Evolutionary conservation across 2,113 vertebrate genomes (phyloP).

Genomic region (Chitala chitala): DNA sequence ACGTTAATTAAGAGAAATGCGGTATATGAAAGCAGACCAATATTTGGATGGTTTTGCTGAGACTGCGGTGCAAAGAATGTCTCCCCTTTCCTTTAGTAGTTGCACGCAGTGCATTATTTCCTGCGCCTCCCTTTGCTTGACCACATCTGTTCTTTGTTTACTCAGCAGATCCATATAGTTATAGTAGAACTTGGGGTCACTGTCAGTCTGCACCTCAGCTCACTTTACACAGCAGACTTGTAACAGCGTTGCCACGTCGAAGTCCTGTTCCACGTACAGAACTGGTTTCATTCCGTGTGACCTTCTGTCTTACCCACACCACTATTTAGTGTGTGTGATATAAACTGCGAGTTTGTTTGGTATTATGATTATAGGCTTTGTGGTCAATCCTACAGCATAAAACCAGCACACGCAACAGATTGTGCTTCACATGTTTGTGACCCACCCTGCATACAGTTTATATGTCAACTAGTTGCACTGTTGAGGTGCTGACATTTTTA

Average conservation of each 20-base stretch:
- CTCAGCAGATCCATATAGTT: not conserved
- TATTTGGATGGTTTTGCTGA: no score
- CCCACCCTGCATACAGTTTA: not conserved
- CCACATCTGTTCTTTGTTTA: not conserved
- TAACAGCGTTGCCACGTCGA: not conserved
- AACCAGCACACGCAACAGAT: not conserved
- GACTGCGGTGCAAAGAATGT: no score
- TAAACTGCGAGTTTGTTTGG: constrained; percentile 2
- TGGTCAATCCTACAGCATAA: not conserved
- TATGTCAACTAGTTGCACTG: no score
- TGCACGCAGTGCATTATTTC: not conserved
- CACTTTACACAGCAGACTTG: not conserved
- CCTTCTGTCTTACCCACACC: not conserved
- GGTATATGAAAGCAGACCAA: no score
- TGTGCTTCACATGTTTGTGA: not conserved
- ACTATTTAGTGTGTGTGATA: not conserved
- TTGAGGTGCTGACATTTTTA: no score
- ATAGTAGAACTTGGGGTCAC: not conserved
- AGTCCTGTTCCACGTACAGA: not conserved
- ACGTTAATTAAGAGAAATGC: no score
- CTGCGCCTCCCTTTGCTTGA: not conserved
- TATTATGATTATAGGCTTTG: not conserved
- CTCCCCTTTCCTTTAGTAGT: no score
- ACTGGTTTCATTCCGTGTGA: not conserved
- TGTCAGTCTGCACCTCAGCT: not conserved